phyloP scores from a whole-genome alignment of 2,797 vertebrate genomes.

The Falco concolor region DNA sequence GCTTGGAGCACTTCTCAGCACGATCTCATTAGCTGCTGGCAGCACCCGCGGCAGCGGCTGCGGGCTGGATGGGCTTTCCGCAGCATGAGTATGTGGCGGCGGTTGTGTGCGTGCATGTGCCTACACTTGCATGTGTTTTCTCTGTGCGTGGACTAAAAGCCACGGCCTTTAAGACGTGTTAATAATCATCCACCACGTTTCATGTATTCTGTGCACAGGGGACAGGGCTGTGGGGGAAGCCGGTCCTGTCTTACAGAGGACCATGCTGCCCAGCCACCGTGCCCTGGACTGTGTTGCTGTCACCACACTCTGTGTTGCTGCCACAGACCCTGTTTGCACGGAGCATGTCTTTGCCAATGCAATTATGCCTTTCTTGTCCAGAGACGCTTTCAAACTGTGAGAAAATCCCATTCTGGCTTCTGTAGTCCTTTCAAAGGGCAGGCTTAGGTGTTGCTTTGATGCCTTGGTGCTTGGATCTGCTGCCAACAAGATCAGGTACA shows the following conservation, averaged over 20 bases:
- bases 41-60: rapidly evolving
- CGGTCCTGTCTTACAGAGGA: not conserved
- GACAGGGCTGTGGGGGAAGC: not conserved
- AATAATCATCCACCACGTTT: not conserved
- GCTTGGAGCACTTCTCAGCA: not conserved
- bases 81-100: rapidly evolving
- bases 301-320: rapidly evolving
- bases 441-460: not conserved
- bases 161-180: not conserved
- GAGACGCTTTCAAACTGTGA: not conserved
- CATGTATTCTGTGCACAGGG: not conserved
- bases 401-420: not conserved
- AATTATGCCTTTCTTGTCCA: not conserved
- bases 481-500: not conserved
- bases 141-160: not conserved
- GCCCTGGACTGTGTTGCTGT: not conserved
- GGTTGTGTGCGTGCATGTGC: not conserved
- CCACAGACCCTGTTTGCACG: not conserved
- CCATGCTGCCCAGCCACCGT: rapidly evolving
- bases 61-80: not conserved
- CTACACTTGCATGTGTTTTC: not conserved
- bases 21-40: not conserved
- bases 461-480: not conserved
- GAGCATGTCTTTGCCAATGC: not conserved
- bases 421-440: not conserved